phyloP scores from a whole-genome alignment of 2,888 invertebrate genomes.

The Aproaerema taeniolella region DNA sequence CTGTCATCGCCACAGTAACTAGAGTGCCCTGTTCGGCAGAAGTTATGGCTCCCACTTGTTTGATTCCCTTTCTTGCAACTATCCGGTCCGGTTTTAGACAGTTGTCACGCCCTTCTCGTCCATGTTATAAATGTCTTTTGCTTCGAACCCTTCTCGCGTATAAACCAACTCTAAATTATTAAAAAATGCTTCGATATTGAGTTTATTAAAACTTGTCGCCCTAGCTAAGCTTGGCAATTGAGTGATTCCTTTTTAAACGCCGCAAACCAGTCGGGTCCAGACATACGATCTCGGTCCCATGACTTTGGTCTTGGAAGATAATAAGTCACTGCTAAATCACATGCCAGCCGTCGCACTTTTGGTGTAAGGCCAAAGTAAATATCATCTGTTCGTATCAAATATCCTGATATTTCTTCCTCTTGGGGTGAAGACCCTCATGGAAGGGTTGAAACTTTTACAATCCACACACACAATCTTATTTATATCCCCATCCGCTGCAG shows the following conservation, averaged over 20 bases:
- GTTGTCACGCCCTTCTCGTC: conserved; percentile 15
- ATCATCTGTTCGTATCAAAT: too few species aligned
- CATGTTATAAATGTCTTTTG: conserved; percentile 11
- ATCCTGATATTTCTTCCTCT: too few species aligned
- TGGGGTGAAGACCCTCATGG: too few species aligned
- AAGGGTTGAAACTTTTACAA: too few species aligned
- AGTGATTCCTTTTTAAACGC: conserved; percentile 5
- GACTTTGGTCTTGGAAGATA: too few species aligned
- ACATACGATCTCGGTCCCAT: too few species aligned
- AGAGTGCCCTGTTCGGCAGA: conserved; percentile 41
- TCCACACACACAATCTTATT: too few species aligned
- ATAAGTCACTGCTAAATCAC: too few species aligned
- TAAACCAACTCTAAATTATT: conserved; percentile 5
- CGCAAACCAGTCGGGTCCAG: conserved; percentile 12
- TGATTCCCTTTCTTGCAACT: conserved; percentile 34
- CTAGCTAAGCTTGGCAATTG: conserved; percentile 12
- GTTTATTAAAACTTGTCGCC: conserved; percentile 12
- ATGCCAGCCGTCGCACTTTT: too few species aligned
- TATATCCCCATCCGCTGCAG: too few species aligned
- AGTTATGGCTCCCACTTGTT: conserved; percentile 38
- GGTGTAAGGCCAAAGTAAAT: too few species aligned
- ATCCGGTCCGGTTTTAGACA: conserved; percentile 20
- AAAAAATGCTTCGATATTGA: conserved; percentile 14
- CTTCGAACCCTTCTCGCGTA: conserved; percentile 1
- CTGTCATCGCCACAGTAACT: conserved; percentile 34